A percentile compares a stretch with the other conserved stretches of the same genome.
Evolutionary conservation across 2,888 invertebrate genomes (phyloP).

Genomic region (Nasonovia ribisnigri): DNA sequence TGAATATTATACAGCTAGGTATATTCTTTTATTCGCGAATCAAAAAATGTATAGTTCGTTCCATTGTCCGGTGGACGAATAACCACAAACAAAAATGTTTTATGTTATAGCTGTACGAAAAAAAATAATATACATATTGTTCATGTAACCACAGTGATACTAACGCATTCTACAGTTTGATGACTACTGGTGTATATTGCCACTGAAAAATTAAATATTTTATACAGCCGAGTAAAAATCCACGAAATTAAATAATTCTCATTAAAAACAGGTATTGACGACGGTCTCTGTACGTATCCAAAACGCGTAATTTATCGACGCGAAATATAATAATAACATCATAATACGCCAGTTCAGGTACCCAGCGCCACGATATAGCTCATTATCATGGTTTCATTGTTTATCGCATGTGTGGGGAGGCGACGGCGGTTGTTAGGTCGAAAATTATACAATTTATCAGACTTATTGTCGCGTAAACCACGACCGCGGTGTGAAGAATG

Average conservation of each 20-base stretch:
- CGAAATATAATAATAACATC: background rate
- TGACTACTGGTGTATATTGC: background rate
- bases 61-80: background rate
- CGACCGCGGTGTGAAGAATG: too few species aligned
- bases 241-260: background rate
- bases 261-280: background rate
- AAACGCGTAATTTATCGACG: background rate
- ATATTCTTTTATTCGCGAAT: background rate
- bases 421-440: background rate
- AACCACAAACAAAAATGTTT: background rate
- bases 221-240: background rate
- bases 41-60: background rate
- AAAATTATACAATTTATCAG: too few species aligned
- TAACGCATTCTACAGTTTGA: background rate
- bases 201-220: background rate
- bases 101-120: background rate
- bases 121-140: background rate
- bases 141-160: background rate
- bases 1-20: background rate
- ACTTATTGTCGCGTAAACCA: too few species aligned
- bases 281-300: background rate
- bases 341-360: background rate
- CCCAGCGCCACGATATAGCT: background rate
- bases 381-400: background rate
- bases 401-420: background rate